These are phyloP conservation scores for Cirrhinus molitorella DNA, from an alignment of 2,797 vertebrate genomes.

Conservation along the genomic window DNA sequence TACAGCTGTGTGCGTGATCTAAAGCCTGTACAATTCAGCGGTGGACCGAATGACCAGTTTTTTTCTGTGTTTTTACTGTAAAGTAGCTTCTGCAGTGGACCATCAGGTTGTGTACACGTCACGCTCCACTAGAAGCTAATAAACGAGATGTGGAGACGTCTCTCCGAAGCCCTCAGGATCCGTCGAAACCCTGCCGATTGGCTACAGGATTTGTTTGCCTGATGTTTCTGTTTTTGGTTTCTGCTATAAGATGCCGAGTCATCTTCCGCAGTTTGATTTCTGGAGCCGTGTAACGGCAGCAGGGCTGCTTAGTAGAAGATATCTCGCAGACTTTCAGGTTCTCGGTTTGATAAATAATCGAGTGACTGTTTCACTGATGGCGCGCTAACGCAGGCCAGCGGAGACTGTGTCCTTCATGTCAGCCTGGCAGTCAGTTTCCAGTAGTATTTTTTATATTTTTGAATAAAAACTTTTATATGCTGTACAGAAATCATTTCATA, in stretches of 20 bases:
- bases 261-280: constrained; percentile 21
- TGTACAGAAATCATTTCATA: constrained; percentile 66
- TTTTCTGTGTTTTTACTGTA: constrained; percentile 11
- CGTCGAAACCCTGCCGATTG: constrained; percentile 7
- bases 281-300: neutral
- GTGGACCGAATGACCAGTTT: neutral
- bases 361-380: constrained; percentile 8
- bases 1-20: constrained; percentile 4
- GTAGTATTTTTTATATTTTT: constrained; percentile 62
- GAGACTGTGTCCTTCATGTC: constrained; percentile 48
- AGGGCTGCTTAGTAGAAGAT: neutral
- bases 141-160: constrained; percentile 38
- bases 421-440: constrained; percentile 33
- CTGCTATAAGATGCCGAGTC: constrained; percentile 25
- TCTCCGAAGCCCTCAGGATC: constrained; percentile 36
- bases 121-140: constrained; percentile 53
- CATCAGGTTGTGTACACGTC: constrained; percentile 56
- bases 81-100: constrained; percentile 50
- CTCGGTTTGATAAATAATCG: constrained; percentile 41
- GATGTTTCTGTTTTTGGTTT: constrained; percentile 36
- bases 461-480: constrained; percentile 62
- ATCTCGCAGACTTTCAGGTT: constrained; percentile 16
- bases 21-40: neutral
- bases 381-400: neutral
- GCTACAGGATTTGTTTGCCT: constrained; percentile 44